Evolutionary conservation across 2,113 vertebrate species (phyloP).

Genomic region (Cricetomys ansorgei): DNA sequence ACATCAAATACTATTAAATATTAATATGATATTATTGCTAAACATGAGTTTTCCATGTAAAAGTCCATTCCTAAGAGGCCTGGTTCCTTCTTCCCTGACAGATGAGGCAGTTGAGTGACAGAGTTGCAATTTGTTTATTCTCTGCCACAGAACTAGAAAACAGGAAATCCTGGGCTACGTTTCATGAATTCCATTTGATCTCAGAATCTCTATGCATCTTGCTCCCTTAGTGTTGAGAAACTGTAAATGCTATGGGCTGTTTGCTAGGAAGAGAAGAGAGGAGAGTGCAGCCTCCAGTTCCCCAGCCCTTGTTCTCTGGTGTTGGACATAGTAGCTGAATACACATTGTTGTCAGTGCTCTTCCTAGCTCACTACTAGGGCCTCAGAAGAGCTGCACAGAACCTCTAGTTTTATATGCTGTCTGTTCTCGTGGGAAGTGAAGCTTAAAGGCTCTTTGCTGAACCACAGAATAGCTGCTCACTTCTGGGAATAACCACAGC

Average conservation of each 20-base stretch:
- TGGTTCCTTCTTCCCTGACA: background rate
- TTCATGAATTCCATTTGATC: background rate
- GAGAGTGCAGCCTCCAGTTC: background rate
- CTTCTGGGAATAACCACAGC: slow-evolving; percentile 68
- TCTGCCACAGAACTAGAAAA: background rate
- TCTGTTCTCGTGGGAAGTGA: slow-evolving; percentile 29
- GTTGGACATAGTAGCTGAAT: background rate
- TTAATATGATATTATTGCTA: background rate
- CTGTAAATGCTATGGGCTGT: background rate
- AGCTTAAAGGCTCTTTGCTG: slow-evolving; percentile 12
- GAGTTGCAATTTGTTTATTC: background rate
- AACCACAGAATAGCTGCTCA: slow-evolving; percentile 11
- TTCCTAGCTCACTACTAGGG: background rate
- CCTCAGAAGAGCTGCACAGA: background rate
- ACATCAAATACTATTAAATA: background rate
- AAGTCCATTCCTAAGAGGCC: background rate
- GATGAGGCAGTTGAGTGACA: background rate
- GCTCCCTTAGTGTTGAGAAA: background rate
- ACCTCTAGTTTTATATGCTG: background rate
- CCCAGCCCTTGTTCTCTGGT: background rate
- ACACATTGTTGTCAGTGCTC: background rate
- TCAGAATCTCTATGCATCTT: background rate
- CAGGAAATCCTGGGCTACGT: background rate
- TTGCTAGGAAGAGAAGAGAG: background rate
- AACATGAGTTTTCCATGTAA: background rate